These are phyloP conservation scores for Leucophenga varia DNA, from an alignment of 1,140 invertebrate genomes.

Conservation along the genomic window DNA sequence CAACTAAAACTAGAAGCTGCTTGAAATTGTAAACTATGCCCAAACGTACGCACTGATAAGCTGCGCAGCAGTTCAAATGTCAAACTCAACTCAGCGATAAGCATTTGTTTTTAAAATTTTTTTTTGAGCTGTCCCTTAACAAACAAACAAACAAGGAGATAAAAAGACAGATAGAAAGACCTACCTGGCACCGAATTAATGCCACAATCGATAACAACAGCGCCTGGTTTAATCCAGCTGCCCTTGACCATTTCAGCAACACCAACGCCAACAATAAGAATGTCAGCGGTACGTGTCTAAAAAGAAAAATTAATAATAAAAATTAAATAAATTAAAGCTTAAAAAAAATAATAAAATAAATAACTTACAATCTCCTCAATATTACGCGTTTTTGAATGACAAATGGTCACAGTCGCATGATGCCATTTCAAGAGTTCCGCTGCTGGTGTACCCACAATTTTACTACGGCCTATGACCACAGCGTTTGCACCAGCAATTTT, in stretches of 20 bases:
- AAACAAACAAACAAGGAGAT: too few species aligned
- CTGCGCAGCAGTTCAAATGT: too few species aligned
- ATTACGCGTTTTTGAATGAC: constrained; percentile 92
- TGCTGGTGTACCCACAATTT: constrained; percentile 96
- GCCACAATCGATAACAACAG: constrained; percentile 99
- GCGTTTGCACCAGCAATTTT: constrained; percentile 81
- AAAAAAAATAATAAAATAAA: too few species aligned
- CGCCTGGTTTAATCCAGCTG: constrained; percentile 96
- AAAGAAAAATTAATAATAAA: constrained; percentile 10
- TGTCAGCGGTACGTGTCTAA: constrained; percentile 78
- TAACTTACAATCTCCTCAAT: constrained; percentile 71
- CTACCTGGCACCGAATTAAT: constrained; percentile 92
- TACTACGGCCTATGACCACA: constrained; percentile 94
- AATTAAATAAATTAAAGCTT: constrained; percentile 3
- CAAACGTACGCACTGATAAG: too few species aligned
- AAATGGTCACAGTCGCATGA: constrained; percentile 94
- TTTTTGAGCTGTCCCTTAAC: too few species aligned
- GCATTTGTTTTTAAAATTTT: too few species aligned
- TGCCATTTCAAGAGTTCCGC: constrained; percentile 95
- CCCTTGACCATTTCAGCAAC: constrained; percentile 88
- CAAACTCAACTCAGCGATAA: too few species aligned
- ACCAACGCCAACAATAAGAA: constrained; percentile 95
- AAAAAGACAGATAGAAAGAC: constrained; percentile 17
- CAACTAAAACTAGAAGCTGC: too few species aligned
- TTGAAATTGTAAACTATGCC: too few species aligned